Evolutionary conservation across 2,113 vertebrate species (phyloP).

Genomic region (Chaetura pelagica): DNA sequence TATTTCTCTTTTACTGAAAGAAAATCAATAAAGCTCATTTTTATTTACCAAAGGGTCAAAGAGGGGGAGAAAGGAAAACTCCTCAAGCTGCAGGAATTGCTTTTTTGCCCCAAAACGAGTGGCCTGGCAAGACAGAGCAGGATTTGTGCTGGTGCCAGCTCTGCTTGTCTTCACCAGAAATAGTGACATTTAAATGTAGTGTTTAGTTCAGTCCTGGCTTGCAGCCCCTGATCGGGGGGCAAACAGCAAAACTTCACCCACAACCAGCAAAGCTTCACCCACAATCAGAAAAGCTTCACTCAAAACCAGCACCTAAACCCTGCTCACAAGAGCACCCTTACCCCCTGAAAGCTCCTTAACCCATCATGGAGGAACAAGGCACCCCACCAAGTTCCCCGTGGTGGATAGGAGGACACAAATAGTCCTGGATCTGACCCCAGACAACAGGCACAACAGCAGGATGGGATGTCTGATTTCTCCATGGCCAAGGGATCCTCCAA

Average conservation of each 20-base stretch:
- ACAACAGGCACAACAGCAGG: fast-evolving
- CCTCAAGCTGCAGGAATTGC: not conserved
- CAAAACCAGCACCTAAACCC: too few relatives aligned
- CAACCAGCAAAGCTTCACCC: too few relatives aligned
- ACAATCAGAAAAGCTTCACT: not conserved
- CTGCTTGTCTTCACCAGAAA: not conserved
- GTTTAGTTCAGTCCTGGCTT: too few relatives aligned
- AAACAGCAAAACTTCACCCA: too few relatives aligned
- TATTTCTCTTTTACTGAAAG: not conserved
- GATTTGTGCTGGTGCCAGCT: not conserved
- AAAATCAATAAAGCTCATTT: conserved; percentile 17
- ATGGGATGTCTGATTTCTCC: not conserved
- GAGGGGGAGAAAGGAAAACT: not conserved
- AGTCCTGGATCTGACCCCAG: not conserved
- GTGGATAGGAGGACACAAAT: not conserved
- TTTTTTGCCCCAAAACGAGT: not conserved
- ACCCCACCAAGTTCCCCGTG: not conserved
- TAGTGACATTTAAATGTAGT: not conserved
- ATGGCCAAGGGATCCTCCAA: not conserved
- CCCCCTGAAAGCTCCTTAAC: not conserved
- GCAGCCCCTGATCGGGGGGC: too few relatives aligned
- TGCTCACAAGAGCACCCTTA: not conserved
- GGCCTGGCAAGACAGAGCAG: not conserved
- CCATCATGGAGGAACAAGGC: too few relatives aligned
- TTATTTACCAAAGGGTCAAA: not conserved